Percentiles rank a stretch among this genome's conserved stretches.
These are phyloP conservation scores for Ranitomeya imitator DNA, from an alignment of 2,113 vertebrate genomes.

Conservation along the genomic window DNA sequence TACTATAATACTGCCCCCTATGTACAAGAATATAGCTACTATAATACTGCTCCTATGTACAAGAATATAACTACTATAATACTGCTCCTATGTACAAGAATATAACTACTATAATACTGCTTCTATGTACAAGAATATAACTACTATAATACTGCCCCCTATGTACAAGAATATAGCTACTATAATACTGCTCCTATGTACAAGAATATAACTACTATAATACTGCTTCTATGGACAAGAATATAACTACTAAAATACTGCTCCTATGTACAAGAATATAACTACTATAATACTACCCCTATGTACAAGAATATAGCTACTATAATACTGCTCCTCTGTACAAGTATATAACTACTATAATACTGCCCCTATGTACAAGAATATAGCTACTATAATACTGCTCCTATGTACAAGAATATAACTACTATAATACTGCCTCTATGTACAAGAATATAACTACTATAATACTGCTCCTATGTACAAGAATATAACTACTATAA, in stretches of 20 bases:
- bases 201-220: neutral
- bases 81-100: neutral
- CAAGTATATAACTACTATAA: constrained; percentile 1
- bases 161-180: constrained; percentile 1
- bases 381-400: constrained; percentile 1
- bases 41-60: neutral
- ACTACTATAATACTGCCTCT: constrained; percentile 1
- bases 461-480: neutral
- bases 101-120: constrained; percentile 1
- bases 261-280: constrained; percentile 2
- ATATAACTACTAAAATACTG: constrained; percentile 4
- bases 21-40: neutral
- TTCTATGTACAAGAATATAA: neutral
- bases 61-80: constrained; percentile 12
- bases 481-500: constrained; percentile 8
- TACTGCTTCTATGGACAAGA: neutral
- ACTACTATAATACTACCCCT: neutral
- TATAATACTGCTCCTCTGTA: neutral
- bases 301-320: neutral
- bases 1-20: neutral
- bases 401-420: constrained; percentile 1
- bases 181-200: neutral
- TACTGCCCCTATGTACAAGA: neutral
- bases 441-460: neutral
- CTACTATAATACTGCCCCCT: neutral